phyloP scores from a whole-genome alignment of 2,797 vertebrate species.

The Cryptoblepharus egeriae region DNA sequence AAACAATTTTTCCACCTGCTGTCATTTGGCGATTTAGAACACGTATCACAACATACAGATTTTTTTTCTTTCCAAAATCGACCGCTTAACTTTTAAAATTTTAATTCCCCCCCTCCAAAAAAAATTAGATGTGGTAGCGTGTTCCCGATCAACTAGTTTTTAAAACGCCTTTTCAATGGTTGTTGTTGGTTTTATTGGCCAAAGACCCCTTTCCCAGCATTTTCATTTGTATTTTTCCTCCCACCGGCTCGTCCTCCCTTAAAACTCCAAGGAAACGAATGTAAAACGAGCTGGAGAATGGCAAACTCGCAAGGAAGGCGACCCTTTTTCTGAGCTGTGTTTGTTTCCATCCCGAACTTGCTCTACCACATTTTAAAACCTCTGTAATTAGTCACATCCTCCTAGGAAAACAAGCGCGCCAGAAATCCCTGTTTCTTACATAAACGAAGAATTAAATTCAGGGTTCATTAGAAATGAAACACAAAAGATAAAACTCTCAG shows the following conservation, averaged over 20 bases:
- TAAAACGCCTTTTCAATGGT: background rate
- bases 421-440: background rate
- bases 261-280: background rate
- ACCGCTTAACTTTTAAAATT: too few species aligned
- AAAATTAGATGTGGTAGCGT: background rate
- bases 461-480: background rate
- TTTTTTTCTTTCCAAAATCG: background rate
- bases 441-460: too few species aligned
- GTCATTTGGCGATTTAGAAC: background rate
- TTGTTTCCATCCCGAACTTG: slow-evolving; percentile 21
- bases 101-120: background rate
- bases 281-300: background rate
- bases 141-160: too few species aligned
- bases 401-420: background rate
- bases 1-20: slow-evolving; percentile 12
- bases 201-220: too few species aligned
- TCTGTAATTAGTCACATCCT: slow-evolving; percentile 15
- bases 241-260: background rate
- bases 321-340: background rate
- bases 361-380: slow-evolving; percentile 22
- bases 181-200: background rate
- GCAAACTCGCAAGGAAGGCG: background rate
- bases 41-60: background rate
- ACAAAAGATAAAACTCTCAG: background rate
- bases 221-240: too few species aligned